phyloP scores from a whole-genome alignment of 2,113 vertebrate genomes.

The Oncorhynchus keta region DNA sequence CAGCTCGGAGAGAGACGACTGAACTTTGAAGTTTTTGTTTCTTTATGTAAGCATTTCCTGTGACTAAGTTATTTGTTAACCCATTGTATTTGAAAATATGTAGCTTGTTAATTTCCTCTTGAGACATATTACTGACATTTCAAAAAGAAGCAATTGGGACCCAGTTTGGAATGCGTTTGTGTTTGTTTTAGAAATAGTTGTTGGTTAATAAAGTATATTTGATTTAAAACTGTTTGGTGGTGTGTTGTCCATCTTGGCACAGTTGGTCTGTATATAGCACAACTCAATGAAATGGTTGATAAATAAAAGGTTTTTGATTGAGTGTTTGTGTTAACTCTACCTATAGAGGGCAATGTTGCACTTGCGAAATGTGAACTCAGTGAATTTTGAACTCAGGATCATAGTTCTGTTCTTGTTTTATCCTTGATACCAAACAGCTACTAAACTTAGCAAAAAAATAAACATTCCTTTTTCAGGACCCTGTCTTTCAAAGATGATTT shows the following conservation, averaged over 20 bases:
- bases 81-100: not conserved
- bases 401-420: too few relatives aligned
- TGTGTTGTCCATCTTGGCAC: too few relatives aligned
- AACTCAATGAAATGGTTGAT: not conserved
- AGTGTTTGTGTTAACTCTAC: too few relatives aligned
- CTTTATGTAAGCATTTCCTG: not conserved
- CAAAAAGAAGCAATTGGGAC: too few relatives aligned
- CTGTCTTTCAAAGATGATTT: too few relatives aligned
- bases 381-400: not conserved
- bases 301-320: too few relatives aligned
- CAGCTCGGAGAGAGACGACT: slow-evolving; percentile 83
- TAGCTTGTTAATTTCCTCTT: too few relatives aligned
- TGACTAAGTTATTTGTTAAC: not conserved
- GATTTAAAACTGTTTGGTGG: not conserved
- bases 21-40: slow-evolving; percentile 45
- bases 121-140: too few relatives aligned
- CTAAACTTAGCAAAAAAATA: too few relatives aligned
- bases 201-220: not conserved
- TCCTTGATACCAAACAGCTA: too few relatives aligned
- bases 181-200: not conserved
- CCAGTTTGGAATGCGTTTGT: not conserved
- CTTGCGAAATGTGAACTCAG: not conserved
- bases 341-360: slow-evolving; percentile 5
- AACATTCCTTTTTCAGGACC: too few relatives aligned
- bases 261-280: not conserved